These are phyloP conservation scores for Pinna nobilis DNA, from an alignment of 1,140 invertebrate species.

Conservation along the genomic window DNA sequence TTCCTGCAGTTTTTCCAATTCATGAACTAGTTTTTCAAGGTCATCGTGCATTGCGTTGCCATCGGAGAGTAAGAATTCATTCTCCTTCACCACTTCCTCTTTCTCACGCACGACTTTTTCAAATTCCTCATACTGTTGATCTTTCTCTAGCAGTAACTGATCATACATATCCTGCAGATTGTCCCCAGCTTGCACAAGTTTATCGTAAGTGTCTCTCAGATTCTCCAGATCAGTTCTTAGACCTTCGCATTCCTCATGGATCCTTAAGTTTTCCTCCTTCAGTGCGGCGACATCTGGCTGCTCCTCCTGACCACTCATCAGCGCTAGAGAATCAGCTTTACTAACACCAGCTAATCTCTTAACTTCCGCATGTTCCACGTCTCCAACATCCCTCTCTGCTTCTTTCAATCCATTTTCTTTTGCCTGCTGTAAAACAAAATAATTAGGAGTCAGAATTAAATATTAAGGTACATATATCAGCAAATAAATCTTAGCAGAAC, in stretches of 20 bases:
- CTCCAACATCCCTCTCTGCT: too few species aligned
- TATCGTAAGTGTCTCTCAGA: conserved; percentile 61
- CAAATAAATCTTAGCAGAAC: too few species aligned
- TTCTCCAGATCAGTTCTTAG: conserved; percentile 50
- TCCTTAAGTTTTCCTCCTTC: conserved; percentile 14
- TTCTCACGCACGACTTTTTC: conserved; percentile 46
- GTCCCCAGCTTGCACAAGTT: conserved; percentile 66
- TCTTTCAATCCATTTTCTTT: too few species aligned
- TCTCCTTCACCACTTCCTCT: conserved; percentile 61
- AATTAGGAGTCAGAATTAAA: too few species aligned
- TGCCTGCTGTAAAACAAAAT: too few species aligned
- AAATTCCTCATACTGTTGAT: conserved; percentile 50
- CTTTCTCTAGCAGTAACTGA: conserved; percentile 58
- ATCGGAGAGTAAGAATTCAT: conserved; percentile 64
- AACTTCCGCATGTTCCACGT: too few species aligned
- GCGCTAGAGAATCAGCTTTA: too few species aligned
- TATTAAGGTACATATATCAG: too few species aligned
- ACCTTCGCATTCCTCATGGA: conserved; percentile 47
- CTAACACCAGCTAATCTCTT: too few species aligned
- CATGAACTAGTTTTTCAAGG: conserved; percentile 64
- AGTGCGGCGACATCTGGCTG: neutral
- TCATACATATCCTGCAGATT: conserved; percentile 69
- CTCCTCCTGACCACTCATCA: neutral
- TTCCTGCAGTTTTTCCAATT: conserved; percentile 64
- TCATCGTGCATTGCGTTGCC: conserved; percentile 66